Evolutionary conservation across 2,888 invertebrate genomes (phyloP).

Genomic region (Nomada goodeniana): DNA sequence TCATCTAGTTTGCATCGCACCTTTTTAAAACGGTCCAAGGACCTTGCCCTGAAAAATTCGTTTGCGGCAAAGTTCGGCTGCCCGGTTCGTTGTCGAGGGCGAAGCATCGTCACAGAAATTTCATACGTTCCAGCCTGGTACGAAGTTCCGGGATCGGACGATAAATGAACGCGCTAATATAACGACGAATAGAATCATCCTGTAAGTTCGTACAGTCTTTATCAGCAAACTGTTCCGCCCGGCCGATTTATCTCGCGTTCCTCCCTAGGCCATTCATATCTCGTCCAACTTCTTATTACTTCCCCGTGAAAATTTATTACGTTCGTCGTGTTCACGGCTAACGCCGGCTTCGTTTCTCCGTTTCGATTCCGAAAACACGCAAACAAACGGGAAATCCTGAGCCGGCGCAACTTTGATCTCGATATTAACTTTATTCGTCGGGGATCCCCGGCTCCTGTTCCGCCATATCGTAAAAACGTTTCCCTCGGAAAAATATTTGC

Average conservation of each 20-base stretch:
- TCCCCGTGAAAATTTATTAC: slow-evolving; percentile 57
- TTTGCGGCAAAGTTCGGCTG: slow-evolving; percentile 1
- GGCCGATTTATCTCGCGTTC: slow-evolving; percentile 21
- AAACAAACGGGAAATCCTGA: slow-evolving; percentile 33
- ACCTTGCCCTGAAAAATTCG: neutral
- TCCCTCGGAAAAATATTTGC: slow-evolving; percentile 42
- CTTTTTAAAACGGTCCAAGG: neutral
- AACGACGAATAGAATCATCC: slow-evolving; percentile 39
- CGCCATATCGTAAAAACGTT: slow-evolving; percentile 46
- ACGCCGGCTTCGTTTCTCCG: slow-evolving; percentile 23
- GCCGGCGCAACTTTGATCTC: slow-evolving; percentile 41
- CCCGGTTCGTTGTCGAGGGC: too few relatives aligned
- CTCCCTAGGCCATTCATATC: slow-evolving; percentile 35
- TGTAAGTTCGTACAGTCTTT: slow-evolving; percentile 50
- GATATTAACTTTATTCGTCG: slow-evolving; percentile 55
- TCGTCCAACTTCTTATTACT: slow-evolving; percentile 70
- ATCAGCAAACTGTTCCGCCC: slow-evolving; percentile 36
- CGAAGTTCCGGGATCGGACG: slow-evolving; percentile 2
- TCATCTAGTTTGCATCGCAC: neutral
- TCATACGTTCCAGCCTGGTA: neutral
- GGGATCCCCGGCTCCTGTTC: neutral
- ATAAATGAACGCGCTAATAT: slow-evolving; percentile 19
- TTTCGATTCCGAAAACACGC: slow-evolving; percentile 35
- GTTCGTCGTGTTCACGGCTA: slow-evolving; percentile 57
- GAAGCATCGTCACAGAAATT: too few relatives aligned